Conservation (phyloP, 2,797 vertebrate species). For the Chaunax sp. region DNA sequence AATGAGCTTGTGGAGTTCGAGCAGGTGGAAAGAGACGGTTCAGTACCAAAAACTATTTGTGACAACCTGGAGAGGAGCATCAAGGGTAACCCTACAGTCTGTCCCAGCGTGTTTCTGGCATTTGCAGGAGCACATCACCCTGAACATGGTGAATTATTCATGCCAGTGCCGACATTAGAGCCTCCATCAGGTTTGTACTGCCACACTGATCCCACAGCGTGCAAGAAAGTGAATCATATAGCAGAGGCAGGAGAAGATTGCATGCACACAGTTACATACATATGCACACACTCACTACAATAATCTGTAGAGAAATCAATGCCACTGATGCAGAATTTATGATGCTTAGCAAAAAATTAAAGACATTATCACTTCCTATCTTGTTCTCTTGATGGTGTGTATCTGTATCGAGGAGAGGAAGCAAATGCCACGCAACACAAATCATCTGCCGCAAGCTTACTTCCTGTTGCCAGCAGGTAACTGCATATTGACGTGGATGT, state of each 20-base stretch:
- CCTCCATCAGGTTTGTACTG: conserved; percentile 69
- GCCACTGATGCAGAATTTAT: conserved; percentile 7
- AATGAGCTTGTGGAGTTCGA: conserved; percentile 26
- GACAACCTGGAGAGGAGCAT: conserved; percentile 62
- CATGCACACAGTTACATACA: conserved; percentile 6
- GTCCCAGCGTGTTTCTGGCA: conserved; percentile 45
- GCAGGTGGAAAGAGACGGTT: conserved; percentile 47
- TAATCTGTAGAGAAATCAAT: conserved; percentile 17
- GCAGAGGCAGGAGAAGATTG: conserved; percentile 36
- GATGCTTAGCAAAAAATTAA: conserved; percentile 12
- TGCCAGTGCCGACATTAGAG: conserved; percentile 53
- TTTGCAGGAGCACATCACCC: conserved; percentile 51
- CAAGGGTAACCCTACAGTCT: conserved; percentile 57
- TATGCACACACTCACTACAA: conserved; percentile 1
- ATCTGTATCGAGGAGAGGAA: no score
- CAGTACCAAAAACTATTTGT: conserved; percentile 53
- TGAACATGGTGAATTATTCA: conserved; percentile 73
- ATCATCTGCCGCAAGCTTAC: no score
- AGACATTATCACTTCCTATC: not conserved
- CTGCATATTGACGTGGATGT: no score
- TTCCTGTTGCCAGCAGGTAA: no score
- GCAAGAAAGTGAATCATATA: conserved; percentile 51
- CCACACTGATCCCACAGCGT: conserved; percentile 52
- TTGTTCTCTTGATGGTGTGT: not conserved
- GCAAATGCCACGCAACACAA: no score